Percentiles rank a stretch among this genome's conserved stretches.
These are phyloP conservation scores for Solenopsis invicta DNA, from an alignment of 1,140 invertebrate species.

Conservation along the genomic window DNA sequence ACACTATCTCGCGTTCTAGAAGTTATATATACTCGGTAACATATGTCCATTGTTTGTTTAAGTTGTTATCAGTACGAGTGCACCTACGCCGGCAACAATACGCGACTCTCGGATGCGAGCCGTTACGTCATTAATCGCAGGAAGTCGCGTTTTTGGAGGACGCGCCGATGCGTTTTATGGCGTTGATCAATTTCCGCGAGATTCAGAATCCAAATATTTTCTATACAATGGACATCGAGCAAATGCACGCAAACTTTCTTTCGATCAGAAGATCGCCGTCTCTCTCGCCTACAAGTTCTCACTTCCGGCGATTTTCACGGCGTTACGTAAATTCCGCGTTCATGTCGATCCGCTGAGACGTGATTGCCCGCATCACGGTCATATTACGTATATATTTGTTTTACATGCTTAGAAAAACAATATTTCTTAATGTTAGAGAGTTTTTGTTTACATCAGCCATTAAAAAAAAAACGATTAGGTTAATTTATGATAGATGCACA, in stretches of 20 bases:
- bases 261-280: constrained; percentile 7
- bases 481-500: neutral
- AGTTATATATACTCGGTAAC: neutral
- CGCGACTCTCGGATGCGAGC: constrained; percentile 57
- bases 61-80: constrained; percentile 38
- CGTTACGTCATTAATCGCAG: constrained; percentile 68
- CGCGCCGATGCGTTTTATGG: neutral
- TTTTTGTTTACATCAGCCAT: neutral
- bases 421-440: neutral
- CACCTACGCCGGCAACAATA: constrained; percentile 26
- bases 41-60: constrained; percentile 52
- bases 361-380: constrained; percentile 39
- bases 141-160: constrained; percentile 69
- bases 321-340: constrained; percentile 69
- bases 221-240: neutral
- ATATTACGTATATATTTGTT: constrained; percentile 11
- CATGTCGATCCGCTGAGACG: constrained; percentile 15
- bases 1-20: neutral
- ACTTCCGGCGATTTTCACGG: constrained; percentile 65
- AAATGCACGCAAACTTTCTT: constrained; percentile 13
- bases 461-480: neutral
- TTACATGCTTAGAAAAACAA: constrained; percentile 10
- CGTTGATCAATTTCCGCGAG: constrained; percentile 58
- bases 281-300: constrained; percentile 46
- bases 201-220: constrained; percentile 35